Conservation (phyloP, 1,140 invertebrate species). For the Ruditapes philippinarum region DNA sequence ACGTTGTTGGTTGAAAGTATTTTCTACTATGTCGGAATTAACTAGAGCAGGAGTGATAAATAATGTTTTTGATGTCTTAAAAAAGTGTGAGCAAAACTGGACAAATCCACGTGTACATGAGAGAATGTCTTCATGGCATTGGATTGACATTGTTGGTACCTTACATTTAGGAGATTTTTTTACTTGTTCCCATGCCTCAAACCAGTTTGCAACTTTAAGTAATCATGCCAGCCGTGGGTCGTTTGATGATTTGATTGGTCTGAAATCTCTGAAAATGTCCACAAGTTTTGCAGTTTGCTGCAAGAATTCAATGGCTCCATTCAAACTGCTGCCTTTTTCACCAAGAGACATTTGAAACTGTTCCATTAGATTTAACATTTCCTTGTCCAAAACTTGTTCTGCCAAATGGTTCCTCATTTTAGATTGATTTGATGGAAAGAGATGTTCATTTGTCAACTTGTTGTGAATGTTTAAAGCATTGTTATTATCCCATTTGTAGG, state of each 20-base stretch:
- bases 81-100: background rate
- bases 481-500: slow-evolving; percentile 6
- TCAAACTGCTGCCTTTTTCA: background rate
- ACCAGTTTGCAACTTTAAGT: background rate
- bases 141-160: too few relatives aligned
- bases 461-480: background rate
- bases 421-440: background rate
- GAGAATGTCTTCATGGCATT: background rate
- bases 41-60: background rate
- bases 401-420: slow-evolving; percentile 47
- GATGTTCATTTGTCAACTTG: slow-evolving; percentile 44
- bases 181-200: background rate
- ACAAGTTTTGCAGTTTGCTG: background rate
- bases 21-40: slow-evolving; percentile 68
- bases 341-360: slow-evolving; percentile 4
- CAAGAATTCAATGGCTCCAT: slow-evolving; percentile 18
- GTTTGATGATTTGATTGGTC: slow-evolving; percentile 13
- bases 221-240: background rate
- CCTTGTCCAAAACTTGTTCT: slow-evolving; percentile 30
- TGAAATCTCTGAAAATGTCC: background rate
- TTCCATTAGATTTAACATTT: slow-evolving; percentile 40
- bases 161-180: too few relatives aligned
- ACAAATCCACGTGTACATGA: background rate
- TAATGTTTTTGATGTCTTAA: background rate
- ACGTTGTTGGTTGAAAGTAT: slow-evolving; percentile 61